phyloP scores from a whole-genome alignment of 2,113 vertebrate species.

The Scomber colias region DNA sequence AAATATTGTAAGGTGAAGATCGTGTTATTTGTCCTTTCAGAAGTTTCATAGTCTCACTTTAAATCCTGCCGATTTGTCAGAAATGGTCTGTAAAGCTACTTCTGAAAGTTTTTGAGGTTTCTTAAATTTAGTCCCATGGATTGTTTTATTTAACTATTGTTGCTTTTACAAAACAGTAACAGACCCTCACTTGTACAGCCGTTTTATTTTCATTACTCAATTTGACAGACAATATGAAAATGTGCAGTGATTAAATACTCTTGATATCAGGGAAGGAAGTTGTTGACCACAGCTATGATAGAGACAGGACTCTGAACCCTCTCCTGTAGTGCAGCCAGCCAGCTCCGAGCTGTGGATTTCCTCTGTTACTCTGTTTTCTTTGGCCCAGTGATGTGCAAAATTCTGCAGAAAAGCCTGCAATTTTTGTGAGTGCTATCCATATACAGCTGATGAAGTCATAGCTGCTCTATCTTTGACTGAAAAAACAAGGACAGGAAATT shows the following conservation, averaged over 20 bases:
- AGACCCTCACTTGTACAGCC: neutral
- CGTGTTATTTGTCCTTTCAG: too few species aligned
- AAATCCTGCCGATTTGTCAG: too few species aligned
- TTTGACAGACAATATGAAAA: constrained; percentile 16
- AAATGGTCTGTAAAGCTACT: neutral
- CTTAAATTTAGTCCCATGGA: neutral
- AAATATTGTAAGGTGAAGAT: too few species aligned
- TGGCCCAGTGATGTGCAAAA: constrained; percentile 28
- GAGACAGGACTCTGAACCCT: constrained; percentile 1
- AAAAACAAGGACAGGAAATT: constrained; percentile 45
- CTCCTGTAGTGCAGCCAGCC: constrained; percentile 11
- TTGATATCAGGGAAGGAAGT: constrained; percentile 49
- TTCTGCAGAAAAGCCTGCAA: constrained; percentile 15
- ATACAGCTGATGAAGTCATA: constrained; percentile 29
- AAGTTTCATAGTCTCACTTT: too few species aligned
- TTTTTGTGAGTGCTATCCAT: constrained; percentile 21
- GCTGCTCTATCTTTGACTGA: neutral
- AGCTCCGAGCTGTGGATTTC: constrained; percentile 35
- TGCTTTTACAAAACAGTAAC: constrained; percentile 1
- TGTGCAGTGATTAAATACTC: constrained; percentile 13
- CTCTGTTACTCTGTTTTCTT: constrained; percentile 49
- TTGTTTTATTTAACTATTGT: constrained; percentile 13
- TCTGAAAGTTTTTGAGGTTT: constrained; percentile 1
- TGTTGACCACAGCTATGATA: constrained; percentile 49
- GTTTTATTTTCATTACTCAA: constrained; percentile 7